Evolutionary conservation across 2,888 invertebrate species (phyloP), one percentile per base, ranked within the genome.

Genomic region (Papilio demoleus): DNA sequence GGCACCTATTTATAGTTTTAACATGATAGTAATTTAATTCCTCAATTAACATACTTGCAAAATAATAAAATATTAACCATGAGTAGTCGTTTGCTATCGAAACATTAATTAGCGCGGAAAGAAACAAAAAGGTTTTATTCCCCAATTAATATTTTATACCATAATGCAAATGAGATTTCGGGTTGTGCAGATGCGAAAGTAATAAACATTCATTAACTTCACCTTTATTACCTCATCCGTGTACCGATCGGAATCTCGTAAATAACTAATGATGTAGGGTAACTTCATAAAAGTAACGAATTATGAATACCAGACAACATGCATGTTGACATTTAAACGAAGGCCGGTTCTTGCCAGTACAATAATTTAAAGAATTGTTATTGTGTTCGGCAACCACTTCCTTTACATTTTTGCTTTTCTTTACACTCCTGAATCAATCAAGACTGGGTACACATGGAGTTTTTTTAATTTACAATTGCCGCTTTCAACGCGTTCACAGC

Each of bases 211-310:
- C 58, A 64, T 58, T 59, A 59, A 53, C 56, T 62, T 62, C n/a
- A 53, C 38, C 34, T 62, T 67, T 62, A 67, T 62, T 63, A 67
- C 56, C 62, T 17, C 62, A 62, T 63, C 45, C 62, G 56, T 42
- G 56, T 64, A 59, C 63, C 47, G 22, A 59, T 68, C 68, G 58
- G 31, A 62, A 67, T 40, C 61, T 27, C 53, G 38, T 61, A 45
- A 63, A 64, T 65, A 60, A 60, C 27, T 36, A 53, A 59, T 40
- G 22, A 68, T 59, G 19, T 64, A 59, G 53, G 42, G 59, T 68
- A 68, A 53, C 42, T 65, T 62, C 47, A 64, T 69, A 62, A 65
- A 69, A 61, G 14, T 53, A 60, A 63, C 71, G 71, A 59, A 67
- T 64, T 66, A 47, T 62, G 63, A 66, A 53, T 36, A 62, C 65